Evolutionary conservation across 2,797 vertebrate species (phyloP), one percentile per base, ranked within the genome.

Genomic region (Sebastiscus albofasciatus): DNA sequence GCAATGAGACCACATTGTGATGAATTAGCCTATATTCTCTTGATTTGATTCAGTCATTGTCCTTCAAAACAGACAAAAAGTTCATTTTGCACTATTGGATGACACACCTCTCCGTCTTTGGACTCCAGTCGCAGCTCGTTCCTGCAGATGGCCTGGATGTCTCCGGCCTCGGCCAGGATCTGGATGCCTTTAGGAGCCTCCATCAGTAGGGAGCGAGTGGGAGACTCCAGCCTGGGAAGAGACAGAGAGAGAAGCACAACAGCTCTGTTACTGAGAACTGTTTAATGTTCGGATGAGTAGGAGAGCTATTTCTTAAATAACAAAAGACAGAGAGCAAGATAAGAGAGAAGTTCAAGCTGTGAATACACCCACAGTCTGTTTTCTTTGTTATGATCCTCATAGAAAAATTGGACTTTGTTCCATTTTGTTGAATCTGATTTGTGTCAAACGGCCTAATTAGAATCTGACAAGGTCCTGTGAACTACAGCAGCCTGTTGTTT

Each of bases 101-200:
- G 7, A 75, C 85, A 2, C 56, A 99, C 98, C 98, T 99, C 98
- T 95, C 98, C 98, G 0, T 99, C 98, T 96, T 98, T 99, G 93
- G 98, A 99, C 94, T 99, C 98, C 96, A 99, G 96, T 49, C 96
- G 96, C 89, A 99, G 96, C 94, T 99, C 98, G 34, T 96, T 98
- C 93, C 97, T 96, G 95, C 98, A 99, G 1, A 96, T 97, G 87
- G 97, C 98, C 91, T 98, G 97, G 90, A 99, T 96, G 92, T 98
- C 98, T 67, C 98, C 98, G 0, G 98, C 98, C 92, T 99, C 98
- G 0, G 98, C 98, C 66, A 98, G 96, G 86, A 99, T 98, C 95
- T 98, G 96, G 12, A 99, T 96, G 65, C 98, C 98, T 91, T 98
- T 99, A 0, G 98, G 98, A 61, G 98, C 98, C 90, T 99, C 98